Percentiles rank a stretch among this genome's conserved stretches.
Conservation (phyloP, 2,113 vertebrate species). For the Hyla sarda region DNA sequence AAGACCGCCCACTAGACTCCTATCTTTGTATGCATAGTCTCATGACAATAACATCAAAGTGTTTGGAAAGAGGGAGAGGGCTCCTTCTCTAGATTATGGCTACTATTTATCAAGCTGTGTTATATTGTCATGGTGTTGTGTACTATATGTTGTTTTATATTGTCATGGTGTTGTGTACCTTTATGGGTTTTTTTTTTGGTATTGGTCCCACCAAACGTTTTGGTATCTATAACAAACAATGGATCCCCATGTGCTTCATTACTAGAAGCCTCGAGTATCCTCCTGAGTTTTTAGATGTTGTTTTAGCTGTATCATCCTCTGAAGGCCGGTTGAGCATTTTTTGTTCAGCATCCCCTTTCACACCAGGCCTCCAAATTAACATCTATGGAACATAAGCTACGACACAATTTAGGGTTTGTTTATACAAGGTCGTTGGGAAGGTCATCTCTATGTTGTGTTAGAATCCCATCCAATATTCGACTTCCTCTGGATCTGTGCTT, state of each 20-base stretch:
- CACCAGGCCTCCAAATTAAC: not conserved
- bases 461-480: not conserved
- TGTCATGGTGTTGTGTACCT: not conserved
- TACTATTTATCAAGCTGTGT: not conserved
- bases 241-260: conserved; percentile 13
- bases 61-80: too few relatives aligned
- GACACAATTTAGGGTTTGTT: not conserved
- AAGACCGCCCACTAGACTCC: too few relatives aligned
- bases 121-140: not conserved
- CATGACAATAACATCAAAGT: too few relatives aligned
- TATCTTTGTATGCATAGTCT: too few relatives aligned
- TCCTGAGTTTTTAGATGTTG: conserved; percentile 12
- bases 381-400: not conserved
- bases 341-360: not conserved
- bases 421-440: not conserved
- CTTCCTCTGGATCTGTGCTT: not conserved
- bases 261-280: conserved; percentile 1
- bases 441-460: not conserved
- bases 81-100: too few relatives aligned
- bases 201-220: not conserved
- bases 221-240: conserved; percentile 9
- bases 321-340: not conserved
- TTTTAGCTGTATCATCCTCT: conserved; percentile 6
- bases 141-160: not conserved
- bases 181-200: not conserved